A percentile compares a stretch with the other conserved stretches of the same genome.
phyloP scores from a whole-genome alignment of 2,113 vertebrate species.

The Puffinus mauretanicus region DNA sequence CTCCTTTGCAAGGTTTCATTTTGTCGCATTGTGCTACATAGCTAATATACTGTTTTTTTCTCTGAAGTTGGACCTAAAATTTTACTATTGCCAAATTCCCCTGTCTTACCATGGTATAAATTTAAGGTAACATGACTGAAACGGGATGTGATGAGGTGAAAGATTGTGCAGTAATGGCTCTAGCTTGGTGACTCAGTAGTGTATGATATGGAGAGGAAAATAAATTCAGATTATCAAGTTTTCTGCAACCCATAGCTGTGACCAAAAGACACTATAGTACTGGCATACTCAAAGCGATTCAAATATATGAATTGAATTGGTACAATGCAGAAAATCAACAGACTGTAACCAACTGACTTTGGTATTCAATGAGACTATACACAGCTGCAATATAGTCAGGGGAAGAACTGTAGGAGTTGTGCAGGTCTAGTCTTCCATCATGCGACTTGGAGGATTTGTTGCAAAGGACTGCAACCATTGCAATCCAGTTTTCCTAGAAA shows the following conservation, averaged over 20 bases:
- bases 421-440: background rate
- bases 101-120: background rate
- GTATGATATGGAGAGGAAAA: background rate
- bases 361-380: background rate
- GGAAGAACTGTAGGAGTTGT: background rate
- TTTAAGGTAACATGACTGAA: background rate
- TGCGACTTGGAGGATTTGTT: background rate
- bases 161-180: background rate
- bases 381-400: background rate
- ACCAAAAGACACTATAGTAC: background rate
- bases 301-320: background rate
- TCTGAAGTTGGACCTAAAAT: background rate
- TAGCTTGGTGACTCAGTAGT: background rate
- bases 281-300: background rate
- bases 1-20: background rate
- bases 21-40: background rate
- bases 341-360: background rate
- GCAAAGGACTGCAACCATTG: background rate
- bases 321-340: background rate
- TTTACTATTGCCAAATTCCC: background rate
- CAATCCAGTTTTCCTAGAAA: background rate
- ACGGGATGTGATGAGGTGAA: background rate
- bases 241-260: background rate
- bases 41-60: background rate
- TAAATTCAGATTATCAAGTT: background rate